A percentile compares a stretch with the other conserved stretches of the same genome.
phyloP scores from a whole-genome alignment of 2,888 invertebrate genomes.

The Ctena decussata region DNA sequence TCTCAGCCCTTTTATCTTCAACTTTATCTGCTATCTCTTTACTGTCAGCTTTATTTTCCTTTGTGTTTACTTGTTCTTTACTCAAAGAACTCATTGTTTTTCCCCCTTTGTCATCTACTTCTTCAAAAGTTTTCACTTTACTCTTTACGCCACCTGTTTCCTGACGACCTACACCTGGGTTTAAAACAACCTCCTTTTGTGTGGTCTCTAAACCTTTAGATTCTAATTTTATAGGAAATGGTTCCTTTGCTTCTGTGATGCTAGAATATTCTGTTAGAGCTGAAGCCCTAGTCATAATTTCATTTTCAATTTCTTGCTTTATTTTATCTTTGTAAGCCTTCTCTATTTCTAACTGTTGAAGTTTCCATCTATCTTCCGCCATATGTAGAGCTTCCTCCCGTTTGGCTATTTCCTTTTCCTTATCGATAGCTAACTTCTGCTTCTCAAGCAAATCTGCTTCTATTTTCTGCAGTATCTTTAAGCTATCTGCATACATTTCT shows the following conservation, averaged over 20 bases:
- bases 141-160: neutral
- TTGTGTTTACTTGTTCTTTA: neutral
- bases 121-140: neutral
- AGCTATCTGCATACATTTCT: neutral
- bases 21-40: neutral
- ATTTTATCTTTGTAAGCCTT: neutral
- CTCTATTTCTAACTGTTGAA: neutral
- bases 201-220: neutral
- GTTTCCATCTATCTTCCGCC: neutral
- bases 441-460: neutral
- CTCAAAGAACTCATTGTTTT: neutral
- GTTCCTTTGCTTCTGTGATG: neutral
- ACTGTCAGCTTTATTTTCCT: neutral
- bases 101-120: neutral
- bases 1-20: neutral
- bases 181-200: neutral
- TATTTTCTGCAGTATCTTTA: neutral
- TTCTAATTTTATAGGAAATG: neutral
- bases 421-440: neutral
- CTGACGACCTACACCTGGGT: neutral
- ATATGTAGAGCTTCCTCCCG: neutral
- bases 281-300: neutral
- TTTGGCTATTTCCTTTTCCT: neutral
- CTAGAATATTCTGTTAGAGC: neutral
- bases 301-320: neutral